Conservation (phyloP, 2,888 invertebrate genomes). For the Hypena proboscidalis region DNA sequence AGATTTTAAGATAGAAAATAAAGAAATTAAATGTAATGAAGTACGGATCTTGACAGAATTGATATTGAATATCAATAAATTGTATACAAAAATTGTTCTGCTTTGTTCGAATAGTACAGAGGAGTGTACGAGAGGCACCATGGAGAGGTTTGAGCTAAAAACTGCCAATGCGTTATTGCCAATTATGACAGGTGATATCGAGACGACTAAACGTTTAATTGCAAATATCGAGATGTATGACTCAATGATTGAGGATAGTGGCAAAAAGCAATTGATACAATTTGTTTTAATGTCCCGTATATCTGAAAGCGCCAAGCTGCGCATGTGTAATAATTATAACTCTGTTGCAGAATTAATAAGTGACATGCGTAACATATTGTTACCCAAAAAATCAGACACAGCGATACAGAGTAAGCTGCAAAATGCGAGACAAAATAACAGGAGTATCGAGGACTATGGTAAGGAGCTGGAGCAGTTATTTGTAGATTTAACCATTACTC, state of each 20-base stretch:
- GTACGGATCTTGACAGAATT: not conserved
- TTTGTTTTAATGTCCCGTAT: slow-evolving; percentile 15
- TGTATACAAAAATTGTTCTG: slow-evolving; percentile 1
- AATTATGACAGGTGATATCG: not conserved
- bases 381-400: slow-evolving; percentile 19
- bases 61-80: not conserved
- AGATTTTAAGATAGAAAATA: not conserved
- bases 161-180: slow-evolving; percentile 4
- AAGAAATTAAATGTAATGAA: not conserved
- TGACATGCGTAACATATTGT: slow-evolving; percentile 9
- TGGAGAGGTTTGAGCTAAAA: slow-evolving; percentile 3
- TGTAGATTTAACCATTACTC: slow-evolving; percentile 33
- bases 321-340: not conserved
- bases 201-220: not conserved
- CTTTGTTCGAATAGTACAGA: slow-evolving; percentile 4
- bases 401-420: not conserved
- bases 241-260: not conserved
- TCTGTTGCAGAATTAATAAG: not conserved
- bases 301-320: slow-evolving; percentile 8
- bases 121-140: slow-evolving; percentile 4
- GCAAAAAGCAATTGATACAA: slow-evolving; percentile 9
- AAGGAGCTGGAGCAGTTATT: slow-evolving; percentile 15
- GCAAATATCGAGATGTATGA: not conserved
- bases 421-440: not conserved
- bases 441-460: slow-evolving; percentile 11